phyloP scores from a whole-genome alignment of 2,113 vertebrate genomes.

The Oxygymnocypris stewartii region DNA sequence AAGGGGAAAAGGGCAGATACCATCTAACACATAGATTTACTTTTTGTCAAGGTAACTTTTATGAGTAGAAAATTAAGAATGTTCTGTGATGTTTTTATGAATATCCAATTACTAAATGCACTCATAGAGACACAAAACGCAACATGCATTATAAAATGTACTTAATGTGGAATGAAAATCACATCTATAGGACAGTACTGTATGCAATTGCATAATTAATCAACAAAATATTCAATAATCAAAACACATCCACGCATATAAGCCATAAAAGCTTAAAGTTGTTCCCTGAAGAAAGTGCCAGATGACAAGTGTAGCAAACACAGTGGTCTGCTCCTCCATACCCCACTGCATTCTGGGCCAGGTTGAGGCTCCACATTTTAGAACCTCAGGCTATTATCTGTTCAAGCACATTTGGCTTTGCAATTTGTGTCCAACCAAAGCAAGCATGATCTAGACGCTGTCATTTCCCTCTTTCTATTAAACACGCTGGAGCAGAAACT shows the following conservation, averaged over 20 bases:
- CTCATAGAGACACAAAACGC: background rate
- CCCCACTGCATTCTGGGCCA: conserved; percentile 17
- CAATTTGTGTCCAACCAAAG: conserved; percentile 50
- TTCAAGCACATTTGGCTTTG: conserved; percentile 46
- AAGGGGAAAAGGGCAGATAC: background rate
- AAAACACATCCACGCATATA: background rate
- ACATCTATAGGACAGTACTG: background rate
- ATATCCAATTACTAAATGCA: conserved; percentile 18
- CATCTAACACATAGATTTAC: conserved; percentile 20
- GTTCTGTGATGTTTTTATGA: conserved; percentile 5
- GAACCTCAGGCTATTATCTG: conserved; percentile 34
- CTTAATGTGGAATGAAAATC: background rate
- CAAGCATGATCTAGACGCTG: conserved; percentile 61
- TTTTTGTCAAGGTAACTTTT: conserved; percentile 2
- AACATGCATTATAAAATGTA: background rate
- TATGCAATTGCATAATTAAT: background rate
- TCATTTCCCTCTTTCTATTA: conserved; percentile 57
- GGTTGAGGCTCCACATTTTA: conserved; percentile 28
- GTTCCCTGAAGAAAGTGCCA: background rate
- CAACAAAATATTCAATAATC: background rate
- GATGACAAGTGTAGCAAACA: background rate
- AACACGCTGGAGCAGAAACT: conserved; percentile 58
- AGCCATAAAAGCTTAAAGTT: background rate
- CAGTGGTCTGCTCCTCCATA: conserved; percentile 6
- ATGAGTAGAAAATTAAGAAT: conserved; percentile 3